phyloP scores from a whole-genome alignment of 2,797 vertebrate genomes.

The Austrolebias charrua region DNA sequence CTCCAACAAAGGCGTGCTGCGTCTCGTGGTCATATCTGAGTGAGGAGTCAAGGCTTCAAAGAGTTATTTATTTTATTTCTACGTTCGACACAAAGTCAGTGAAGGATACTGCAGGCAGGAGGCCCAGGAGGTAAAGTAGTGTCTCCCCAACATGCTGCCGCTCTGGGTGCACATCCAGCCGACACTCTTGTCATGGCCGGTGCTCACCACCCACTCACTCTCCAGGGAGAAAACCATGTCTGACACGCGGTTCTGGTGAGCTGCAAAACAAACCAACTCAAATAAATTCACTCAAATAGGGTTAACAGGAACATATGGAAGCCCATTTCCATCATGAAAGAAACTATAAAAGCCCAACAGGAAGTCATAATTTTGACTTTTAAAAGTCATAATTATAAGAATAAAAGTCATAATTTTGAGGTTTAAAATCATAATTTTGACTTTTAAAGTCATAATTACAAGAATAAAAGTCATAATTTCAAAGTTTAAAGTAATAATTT shows the following conservation, averaged over 20 bases:
- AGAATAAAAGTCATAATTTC: no score
- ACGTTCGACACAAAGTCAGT: background rate
- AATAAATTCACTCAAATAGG: no score
- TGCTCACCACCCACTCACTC: conserved; percentile 95
- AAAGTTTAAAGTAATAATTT: no score
- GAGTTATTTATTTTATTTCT: background rate
- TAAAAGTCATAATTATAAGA: no score
- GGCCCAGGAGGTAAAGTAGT: conserved; percentile 91
- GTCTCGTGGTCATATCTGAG: conserved; percentile 94
- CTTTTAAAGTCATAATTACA: no score
- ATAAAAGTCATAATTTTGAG: no score
- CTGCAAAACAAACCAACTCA: conserved; percentile 64
- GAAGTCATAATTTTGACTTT: no score
- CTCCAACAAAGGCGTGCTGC: conserved; percentile 92
- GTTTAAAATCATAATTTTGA: no score
- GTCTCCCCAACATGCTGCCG: conserved; percentile 89
- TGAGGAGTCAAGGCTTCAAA: conserved; percentile 58
- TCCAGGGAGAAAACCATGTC: conserved; percentile 89
- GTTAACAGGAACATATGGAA: no score
- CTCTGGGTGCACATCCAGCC: conserved; percentile 97
- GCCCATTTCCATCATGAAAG: no score
- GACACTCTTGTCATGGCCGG: conserved; percentile 93
- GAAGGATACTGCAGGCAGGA: conserved; percentile 97
- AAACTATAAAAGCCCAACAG: no score
- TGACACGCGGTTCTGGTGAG: conserved; percentile 95